Conservation (phyloP, 2,888 invertebrate species). For the Drosophila kokeensis region DNA sequence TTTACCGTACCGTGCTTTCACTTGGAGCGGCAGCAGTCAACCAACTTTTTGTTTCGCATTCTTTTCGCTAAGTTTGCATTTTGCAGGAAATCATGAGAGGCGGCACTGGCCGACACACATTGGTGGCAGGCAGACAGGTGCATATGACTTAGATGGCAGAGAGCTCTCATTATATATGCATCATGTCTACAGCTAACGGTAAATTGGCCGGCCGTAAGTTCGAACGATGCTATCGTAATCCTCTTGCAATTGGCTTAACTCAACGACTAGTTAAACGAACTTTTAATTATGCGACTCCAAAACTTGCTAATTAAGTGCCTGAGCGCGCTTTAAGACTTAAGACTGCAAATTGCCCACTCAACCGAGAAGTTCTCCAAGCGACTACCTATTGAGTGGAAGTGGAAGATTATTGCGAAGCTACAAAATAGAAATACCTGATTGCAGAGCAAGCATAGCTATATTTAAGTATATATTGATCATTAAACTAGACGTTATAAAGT, state of each 20-base stretch:
- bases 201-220: background rate
- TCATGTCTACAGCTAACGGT: constrained; percentile 16
- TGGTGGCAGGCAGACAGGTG: constrained; percentile 32
- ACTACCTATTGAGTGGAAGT: background rate
- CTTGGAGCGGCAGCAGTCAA: constrained; percentile 21
- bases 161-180: constrained; percentile 44
- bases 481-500: background rate
- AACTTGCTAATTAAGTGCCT: constrained; percentile 15
- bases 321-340: background rate
- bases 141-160: constrained; percentile 24
- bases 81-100: constrained; percentile 26
- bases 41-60: constrained; percentile 25
- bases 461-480: background rate
- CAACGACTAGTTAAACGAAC: constrained; percentile 44
- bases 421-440: too few relatives aligned
- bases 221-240: constrained; percentile 30
- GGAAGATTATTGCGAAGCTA: background rate
- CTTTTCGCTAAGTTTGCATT: constrained; percentile 62
- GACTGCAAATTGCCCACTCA: background rate
- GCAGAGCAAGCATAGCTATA: background rate
- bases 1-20: constrained; percentile 20
- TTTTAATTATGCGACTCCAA: constrained; percentile 58
- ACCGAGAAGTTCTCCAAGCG: background rate
- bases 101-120: background rate
- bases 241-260: constrained; percentile 34